These are phyloP conservation scores for Drosophila flavopinicola DNA, from an alignment of 2,888 invertebrate species.

Conservation along the genomic window DNA sequence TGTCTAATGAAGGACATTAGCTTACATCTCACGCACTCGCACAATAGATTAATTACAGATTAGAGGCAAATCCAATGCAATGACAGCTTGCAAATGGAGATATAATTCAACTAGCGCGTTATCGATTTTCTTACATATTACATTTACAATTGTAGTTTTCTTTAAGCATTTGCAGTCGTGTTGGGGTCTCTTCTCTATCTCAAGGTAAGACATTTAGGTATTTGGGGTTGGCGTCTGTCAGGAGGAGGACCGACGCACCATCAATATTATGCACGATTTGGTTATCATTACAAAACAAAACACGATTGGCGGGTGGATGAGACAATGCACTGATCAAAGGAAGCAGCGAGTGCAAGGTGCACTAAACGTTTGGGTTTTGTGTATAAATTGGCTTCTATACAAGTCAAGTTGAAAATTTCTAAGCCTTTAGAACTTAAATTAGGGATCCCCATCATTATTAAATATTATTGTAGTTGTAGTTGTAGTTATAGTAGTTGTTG, in stretches of 20 bases:
- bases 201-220: conserved; percentile 48
- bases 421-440: conserved; percentile 67
- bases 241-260: conserved; percentile 38
- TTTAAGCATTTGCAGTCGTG: conserved; percentile 54
- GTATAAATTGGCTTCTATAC: conserved; percentile 64
- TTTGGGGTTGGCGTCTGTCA: conserved; percentile 33
- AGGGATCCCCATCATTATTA: conserved; percentile 36
- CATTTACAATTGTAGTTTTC: conserved; percentile 53
- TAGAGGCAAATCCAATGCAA: conserved; percentile 45
- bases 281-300: conserved; percentile 80
- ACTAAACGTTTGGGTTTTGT: conserved; percentile 48
- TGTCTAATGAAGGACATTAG: conserved; percentile 55
- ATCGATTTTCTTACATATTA: conserved; percentile 56
- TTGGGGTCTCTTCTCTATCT: conserved; percentile 36
- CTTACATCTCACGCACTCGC: conserved; percentile 63
- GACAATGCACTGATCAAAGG: conserved; percentile 63
- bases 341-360: conserved; percentile 38
- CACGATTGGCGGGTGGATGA: conserved; percentile 61
- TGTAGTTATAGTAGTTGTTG: conserved; percentile 13
- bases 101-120: conserved; percentile 62
- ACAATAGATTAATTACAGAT: conserved; percentile 68
- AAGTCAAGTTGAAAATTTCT: conserved; percentile 73
- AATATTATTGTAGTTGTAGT: conserved; percentile 29
- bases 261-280: conserved; percentile 77
- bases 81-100: conserved; percentile 45